These are phyloP conservation scores for Haemorhous mexicanus DNA, from an alignment of 2,113 vertebrate genomes.

Conservation along the genomic window DNA sequence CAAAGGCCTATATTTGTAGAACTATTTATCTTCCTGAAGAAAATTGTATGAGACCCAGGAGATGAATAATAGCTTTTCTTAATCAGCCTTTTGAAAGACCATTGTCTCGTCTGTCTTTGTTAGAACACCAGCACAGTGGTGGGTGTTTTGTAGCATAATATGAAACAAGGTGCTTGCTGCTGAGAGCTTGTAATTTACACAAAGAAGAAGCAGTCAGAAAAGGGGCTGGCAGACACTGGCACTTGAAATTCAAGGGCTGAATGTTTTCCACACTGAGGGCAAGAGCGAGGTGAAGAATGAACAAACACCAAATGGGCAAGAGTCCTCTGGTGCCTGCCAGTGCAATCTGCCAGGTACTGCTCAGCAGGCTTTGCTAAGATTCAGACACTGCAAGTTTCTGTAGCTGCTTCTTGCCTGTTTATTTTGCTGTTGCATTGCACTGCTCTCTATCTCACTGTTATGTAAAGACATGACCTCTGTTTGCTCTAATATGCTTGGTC, in stretches of 20 bases:
- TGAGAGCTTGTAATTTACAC: conserved; percentile 12
- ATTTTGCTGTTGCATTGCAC: not conserved
- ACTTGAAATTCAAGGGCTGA: not conserved
- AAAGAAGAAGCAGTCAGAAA: not conserved
- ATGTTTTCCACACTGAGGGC: not conserved
- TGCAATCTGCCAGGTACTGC: not conserved
- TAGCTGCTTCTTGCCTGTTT: not conserved
- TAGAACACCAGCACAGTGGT: not conserved
- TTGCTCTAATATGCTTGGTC: not conserved
- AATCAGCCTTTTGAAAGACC: conserved; percentile 30
- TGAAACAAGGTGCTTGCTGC: conserved; percentile 2
- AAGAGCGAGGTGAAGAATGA: not conserved
- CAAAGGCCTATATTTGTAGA: not conserved
- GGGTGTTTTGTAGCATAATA: conserved; percentile 20
- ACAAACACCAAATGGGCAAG: not conserved
- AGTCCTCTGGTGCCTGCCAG: not conserved
- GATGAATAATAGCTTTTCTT: conserved; percentile 28
- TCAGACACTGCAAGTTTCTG: not conserved
- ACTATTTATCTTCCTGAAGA: not conserved
- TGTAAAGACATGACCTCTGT: rapidly evolving
- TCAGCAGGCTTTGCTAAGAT: not conserved
- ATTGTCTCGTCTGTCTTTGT: conserved; percentile 43
- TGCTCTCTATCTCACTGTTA: not conserved
- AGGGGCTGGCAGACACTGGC: not conserved
- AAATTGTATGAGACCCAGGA: not conserved